Evolutionary conservation across 64 coral and sea anemone species (phyloP).

Genomic region (Acropora yongei): DNA sequence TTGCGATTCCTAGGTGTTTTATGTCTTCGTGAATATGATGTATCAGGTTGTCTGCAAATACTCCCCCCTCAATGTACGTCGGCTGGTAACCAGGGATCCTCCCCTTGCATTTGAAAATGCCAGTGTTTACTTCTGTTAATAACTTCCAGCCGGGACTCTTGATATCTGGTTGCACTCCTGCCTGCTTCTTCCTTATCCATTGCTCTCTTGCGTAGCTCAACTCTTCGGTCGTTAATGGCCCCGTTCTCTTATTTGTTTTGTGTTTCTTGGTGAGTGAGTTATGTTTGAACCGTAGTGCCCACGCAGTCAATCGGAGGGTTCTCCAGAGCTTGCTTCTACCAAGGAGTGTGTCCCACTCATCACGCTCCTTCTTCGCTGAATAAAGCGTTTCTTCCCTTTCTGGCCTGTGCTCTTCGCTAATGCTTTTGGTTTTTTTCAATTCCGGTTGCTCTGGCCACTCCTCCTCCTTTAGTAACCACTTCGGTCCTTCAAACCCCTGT

Average conservation of each 20-base stretch:
- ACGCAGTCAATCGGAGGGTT: constrained; percentile 50
- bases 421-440: neutral
- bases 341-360: constrained; percentile 57
- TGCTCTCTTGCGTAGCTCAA: constrained; percentile 3
- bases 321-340: constrained; percentile 29
- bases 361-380: constrained; percentile 3
- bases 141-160: constrained; percentile 48
- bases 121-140: constrained; percentile 8
- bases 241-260: constrained; percentile 5
- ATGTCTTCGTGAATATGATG: constrained; percentile 57
- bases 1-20: constrained; percentile 70
- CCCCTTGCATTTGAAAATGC: constrained; percentile 39
- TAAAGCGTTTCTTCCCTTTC: neutral
- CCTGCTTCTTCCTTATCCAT: constrained; percentile 54
- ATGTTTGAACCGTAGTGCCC: constrained; percentile 41
- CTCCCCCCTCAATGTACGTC: constrained; percentile 28
- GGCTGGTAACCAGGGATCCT: constrained; percentile 63
- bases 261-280: neutral
- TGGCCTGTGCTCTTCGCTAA: constrained; percentile 37
- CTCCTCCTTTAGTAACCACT: constrained; percentile 55
- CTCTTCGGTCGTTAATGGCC: constrained; percentile 50
- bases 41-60: constrained; percentile 70
- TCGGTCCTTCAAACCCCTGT: constrained; percentile 67
- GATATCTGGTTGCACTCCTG: constrained; percentile 7
- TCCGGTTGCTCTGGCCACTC: constrained; percentile 60